Conservation (phyloP, 2,888 invertebrate genomes). For the Cephus rjabovi region DNA sequence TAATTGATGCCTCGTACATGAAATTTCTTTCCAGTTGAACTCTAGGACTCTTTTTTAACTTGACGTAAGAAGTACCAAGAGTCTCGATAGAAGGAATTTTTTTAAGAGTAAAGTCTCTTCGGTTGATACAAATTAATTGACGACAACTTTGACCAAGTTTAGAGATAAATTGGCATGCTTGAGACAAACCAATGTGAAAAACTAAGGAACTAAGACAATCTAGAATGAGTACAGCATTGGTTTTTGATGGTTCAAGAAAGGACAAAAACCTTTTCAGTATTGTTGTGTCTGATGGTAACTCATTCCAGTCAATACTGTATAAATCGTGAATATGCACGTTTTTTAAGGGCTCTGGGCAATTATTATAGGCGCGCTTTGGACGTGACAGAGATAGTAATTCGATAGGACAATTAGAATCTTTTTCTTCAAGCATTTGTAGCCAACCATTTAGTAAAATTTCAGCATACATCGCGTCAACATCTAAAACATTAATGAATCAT, state of each 20-base stretch:
- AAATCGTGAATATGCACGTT: conserved; percentile 52
- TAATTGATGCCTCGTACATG: conserved; percentile 41
- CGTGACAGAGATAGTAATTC: conserved; percentile 51
- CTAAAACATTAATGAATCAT: conserved; percentile 36
- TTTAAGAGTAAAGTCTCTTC: conserved; percentile 43
- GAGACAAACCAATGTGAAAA: conserved; percentile 46
- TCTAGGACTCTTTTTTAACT: conserved; percentile 35
- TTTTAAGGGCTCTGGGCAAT: conserved; percentile 30
- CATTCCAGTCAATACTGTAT: conserved; percentile 42
- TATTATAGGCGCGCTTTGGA: conserved; percentile 39
- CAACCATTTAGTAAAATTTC: conserved; percentile 53
- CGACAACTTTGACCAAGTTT: conserved; percentile 45
- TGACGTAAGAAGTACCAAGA: conserved; percentile 54
- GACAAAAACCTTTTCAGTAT: background rate
- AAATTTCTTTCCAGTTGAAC: conserved; percentile 27
- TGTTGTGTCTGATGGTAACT: conserved; percentile 29
- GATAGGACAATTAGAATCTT: conserved; percentile 32
- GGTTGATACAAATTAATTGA: conserved; percentile 56
- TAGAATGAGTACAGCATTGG: conserved; percentile 42
- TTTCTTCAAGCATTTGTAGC: conserved; percentile 45
- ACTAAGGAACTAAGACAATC: conserved; percentile 56
- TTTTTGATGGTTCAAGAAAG: conserved; percentile 18
- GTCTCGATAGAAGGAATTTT: conserved; percentile 55
- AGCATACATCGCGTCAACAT: conserved; percentile 41
- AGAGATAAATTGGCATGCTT: conserved; percentile 48